Evolutionary conservation across 2,888 invertebrate genomes (phyloP).

Genomic region (Coleophora flavipennella): DNA sequence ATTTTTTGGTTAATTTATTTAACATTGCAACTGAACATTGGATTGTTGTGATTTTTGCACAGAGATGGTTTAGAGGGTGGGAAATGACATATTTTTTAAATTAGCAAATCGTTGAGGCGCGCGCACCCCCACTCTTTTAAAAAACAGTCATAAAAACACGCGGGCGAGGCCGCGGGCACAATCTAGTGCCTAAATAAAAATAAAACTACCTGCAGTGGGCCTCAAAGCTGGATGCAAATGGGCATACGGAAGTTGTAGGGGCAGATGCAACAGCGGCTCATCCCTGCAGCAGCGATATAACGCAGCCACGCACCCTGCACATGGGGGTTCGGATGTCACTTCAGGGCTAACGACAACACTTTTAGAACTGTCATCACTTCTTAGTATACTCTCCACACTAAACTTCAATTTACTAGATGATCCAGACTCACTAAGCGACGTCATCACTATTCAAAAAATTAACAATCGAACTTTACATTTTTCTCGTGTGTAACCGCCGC

Average conservation of each 20-base stretch:
- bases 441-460: slow-evolving; percentile 29
- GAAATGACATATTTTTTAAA: too few species aligned
- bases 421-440: slow-evolving; percentile 51
- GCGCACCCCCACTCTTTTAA: too few species aligned
- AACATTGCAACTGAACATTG: too few species aligned
- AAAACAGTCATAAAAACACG: too few species aligned
- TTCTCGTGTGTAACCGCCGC: slow-evolving; percentile 25
- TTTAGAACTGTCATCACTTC: slow-evolving; percentile 42
- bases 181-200: too few species aligned
- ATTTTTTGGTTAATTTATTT: too few species aligned
- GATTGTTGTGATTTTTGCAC: too few species aligned
- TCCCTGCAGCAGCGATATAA: slow-evolving; percentile 75
- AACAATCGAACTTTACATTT: too few species aligned
- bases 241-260: slow-evolving; percentile 48
- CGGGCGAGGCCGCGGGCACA: too few species aligned
- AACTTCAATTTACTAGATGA: slow-evolving; percentile 72
- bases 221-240: slow-evolving; percentile 62
- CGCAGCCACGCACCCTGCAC: slow-evolving; percentile 77
- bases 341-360: slow-evolving; percentile 14
- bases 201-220: slow-evolving; percentile 46
- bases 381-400: slow-evolving; percentile 79
- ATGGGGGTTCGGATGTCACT: slow-evolving; percentile 49
- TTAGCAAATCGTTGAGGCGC: too few species aligned
- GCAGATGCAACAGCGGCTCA: slow-evolving; percentile 51
- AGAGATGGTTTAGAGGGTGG: too few species aligned